phyloP scores from a whole-genome alignment of 2,113 vertebrate genomes.

The Blennius ocellaris region DNA sequence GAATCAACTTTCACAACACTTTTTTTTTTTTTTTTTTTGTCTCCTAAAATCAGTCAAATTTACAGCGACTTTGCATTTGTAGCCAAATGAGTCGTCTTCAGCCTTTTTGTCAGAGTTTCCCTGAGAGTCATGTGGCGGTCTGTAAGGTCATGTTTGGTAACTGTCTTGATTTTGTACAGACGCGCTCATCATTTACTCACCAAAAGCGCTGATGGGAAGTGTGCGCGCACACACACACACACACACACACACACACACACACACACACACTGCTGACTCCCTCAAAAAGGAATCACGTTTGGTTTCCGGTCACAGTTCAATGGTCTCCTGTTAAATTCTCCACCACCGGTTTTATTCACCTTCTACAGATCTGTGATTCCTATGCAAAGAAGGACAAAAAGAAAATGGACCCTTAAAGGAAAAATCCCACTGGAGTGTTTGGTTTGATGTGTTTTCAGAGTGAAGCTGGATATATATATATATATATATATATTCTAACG shows the following conservation, averaged over 20 bases:
- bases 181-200: slow-evolving; percentile 49
- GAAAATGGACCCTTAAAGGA: slow-evolving; percentile 48
- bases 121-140: slow-evolving; percentile 54
- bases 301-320: slow-evolving; percentile 33
- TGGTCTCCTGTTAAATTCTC: slow-evolving; percentile 30
- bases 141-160: slow-evolving; percentile 66
- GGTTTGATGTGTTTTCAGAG: slow-evolving; percentile 5
- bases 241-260: too few species aligned
- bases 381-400: slow-evolving; percentile 79
- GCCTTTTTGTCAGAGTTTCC: slow-evolving; percentile 81
- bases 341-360: slow-evolving; percentile 59
- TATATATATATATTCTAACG: slow-evolving; percentile 26
- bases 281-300: slow-evolving; percentile 59
- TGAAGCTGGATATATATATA: slow-evolving; percentile 61
- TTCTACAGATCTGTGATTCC: slow-evolving; percentile 76
- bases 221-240: neutral
- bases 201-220: slow-evolving; percentile 49
- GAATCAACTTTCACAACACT: slow-evolving; percentile 26
- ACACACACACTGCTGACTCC: too few species aligned
- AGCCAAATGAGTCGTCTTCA: slow-evolving; percentile 5
- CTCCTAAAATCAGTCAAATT: slow-evolving; percentile 34
- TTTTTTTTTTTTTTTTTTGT: neutral
- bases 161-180: slow-evolving; percentile 70
- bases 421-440: slow-evolving; percentile 52
- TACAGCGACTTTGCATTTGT: neutral